Conservation (phyloP, 2,797 vertebrate species). For the Lutjanus argentimaculatus region DNA sequence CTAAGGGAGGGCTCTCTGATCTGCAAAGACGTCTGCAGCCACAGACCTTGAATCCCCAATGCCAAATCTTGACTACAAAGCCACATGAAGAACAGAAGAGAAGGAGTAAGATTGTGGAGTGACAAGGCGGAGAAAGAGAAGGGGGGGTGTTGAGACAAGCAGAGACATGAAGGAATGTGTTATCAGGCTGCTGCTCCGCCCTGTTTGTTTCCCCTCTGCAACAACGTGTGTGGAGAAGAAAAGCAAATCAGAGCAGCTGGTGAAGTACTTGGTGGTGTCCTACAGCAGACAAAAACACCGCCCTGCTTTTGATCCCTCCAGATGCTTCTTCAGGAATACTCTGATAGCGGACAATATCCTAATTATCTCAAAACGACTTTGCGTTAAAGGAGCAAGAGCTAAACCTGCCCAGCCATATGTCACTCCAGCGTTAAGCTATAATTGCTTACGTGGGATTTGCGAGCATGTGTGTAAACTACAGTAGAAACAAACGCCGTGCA, state of each 20-base stretch:
- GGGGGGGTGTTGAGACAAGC: constrained; percentile 36
- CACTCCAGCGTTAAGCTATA: background rate
- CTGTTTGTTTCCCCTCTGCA: constrained; percentile 49
- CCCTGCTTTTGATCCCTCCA: constrained; percentile 16
- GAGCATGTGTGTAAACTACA: background rate
- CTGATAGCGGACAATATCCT: background rate
- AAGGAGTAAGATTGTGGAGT: background rate
- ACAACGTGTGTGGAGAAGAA: constrained; percentile 21
- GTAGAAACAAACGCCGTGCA: background rate
- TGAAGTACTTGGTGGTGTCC: constrained; percentile 20
- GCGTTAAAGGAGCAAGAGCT: background rate
- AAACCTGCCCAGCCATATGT: background rate
- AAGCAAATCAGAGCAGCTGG: constrained; percentile 65
- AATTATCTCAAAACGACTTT: constrained; percentile 4
- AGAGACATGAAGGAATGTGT: constrained; percentile 62
- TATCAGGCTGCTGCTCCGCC: constrained; percentile 48
- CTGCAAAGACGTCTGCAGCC: constrained; percentile 37
- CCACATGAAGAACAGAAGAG: constrained; percentile 8
- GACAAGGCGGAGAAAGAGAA: constrained; percentile 7
- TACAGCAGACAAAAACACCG: constrained; percentile 37
- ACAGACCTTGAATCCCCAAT: constrained; percentile 48
- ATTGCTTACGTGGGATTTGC: background rate
- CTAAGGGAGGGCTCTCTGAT: constrained; percentile 28
- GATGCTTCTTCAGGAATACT: constrained; percentile 18
- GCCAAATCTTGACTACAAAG: constrained; percentile 43